Evolutionary conservation across 2,888 invertebrate genomes (phyloP), one percentile per base, ranked within the genome.

Genomic region (Tridacna crocea): DNA sequence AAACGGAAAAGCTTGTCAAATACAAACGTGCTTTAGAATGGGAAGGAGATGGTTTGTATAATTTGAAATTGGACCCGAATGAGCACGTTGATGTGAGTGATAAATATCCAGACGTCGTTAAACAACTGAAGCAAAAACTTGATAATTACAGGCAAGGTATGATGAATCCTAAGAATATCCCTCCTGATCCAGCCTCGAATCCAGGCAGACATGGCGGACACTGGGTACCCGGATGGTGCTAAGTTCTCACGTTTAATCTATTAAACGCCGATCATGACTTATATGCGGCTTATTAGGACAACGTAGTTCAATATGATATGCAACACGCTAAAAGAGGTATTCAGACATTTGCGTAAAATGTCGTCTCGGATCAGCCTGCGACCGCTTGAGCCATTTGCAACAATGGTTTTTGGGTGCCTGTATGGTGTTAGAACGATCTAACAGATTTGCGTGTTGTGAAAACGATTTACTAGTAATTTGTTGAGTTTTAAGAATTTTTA

Each of bases 151-250:
- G 76, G 47, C 74, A 79, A 24, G 55, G 72, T 15, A 48, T 80
- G 27, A 79, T 84, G n/a, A 27, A 65, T 26, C 81, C 85, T 17
- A 19, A 48, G 0, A n/a, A 75, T 36, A 77, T 58, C 0, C 48
- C 63, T 8, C 36, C 22, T 24, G 79, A 79, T 58, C 85, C 82
- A 0, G 60, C 60, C 12, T 76, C 85, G 13, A 72, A 84, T 46
- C 88, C 88, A 0, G 73, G 75, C 46, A 75, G 83, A 61, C 83
- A 82, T 48, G 83, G 82, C 15, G 88, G 88, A 48, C 77, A 77
- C 13, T 88, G 88, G 88, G 75, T 72, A 13, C 83, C 87, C 4
- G 88, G 88, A 6, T 88, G 88, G 88, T 88, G 88, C 55, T 87
- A 76, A 72, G 36, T 36, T 36, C 36, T 36, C 36, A 36, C 36